Percentiles rank a stretch among this genome's conserved stretches.
Conservation (phyloP, 92 coral and sea anemone species). For the Porites lobata region DNA sequence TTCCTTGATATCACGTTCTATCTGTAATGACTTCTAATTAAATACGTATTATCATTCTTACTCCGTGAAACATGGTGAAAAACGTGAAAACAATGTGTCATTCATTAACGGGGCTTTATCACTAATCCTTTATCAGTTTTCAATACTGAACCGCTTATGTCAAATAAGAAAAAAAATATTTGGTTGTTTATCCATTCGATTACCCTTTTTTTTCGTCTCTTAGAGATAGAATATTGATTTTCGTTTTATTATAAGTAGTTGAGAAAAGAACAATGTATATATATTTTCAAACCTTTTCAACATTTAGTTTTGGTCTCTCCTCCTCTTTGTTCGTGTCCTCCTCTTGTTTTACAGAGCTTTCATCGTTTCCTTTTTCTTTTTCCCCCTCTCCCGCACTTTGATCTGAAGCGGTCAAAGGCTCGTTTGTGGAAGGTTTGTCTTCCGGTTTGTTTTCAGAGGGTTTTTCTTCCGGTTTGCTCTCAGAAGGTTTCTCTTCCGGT, state of each 20-base stretch:
- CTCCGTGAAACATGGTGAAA: too few relatives aligned
- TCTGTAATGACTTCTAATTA: too few relatives aligned
- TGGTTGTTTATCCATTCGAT: too few relatives aligned
- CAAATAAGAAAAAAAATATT: too few relatives aligned
- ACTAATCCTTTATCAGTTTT: background rate
- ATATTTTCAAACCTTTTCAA: slow-evolving; percentile 11
- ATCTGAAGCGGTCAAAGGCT: background rate
- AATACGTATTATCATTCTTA: too few relatives aligned
- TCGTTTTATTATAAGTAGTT: too few relatives aligned
- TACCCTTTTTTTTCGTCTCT: too few relatives aligned
- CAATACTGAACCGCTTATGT: too few relatives aligned
- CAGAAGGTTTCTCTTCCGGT: slow-evolving; percentile 16
- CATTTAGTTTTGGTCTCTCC: slow-evolving; percentile 53
- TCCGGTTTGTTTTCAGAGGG: slow-evolving; percentile 11
- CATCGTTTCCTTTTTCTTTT: slow-evolving; percentile 22
- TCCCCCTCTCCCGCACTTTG: slow-evolving; percentile 4
- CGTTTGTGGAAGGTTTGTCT: slow-evolving; percentile 4
- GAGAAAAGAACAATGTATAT: too few relatives aligned
- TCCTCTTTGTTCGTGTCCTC: slow-evolving; percentile 47
- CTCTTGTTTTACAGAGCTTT: slow-evolving; percentile 26
- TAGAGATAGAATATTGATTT: too few relatives aligned
- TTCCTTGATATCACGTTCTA: too few relatives aligned
- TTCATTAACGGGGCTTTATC: background rate
- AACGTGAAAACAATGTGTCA: too few relatives aligned
- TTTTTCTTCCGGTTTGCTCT: slow-evolving; percentile 27